These are phyloP conservation scores for Pteronura brasiliensis DNA, from an alignment of 2,113 vertebrate species.

Conservation along the genomic window DNA sequence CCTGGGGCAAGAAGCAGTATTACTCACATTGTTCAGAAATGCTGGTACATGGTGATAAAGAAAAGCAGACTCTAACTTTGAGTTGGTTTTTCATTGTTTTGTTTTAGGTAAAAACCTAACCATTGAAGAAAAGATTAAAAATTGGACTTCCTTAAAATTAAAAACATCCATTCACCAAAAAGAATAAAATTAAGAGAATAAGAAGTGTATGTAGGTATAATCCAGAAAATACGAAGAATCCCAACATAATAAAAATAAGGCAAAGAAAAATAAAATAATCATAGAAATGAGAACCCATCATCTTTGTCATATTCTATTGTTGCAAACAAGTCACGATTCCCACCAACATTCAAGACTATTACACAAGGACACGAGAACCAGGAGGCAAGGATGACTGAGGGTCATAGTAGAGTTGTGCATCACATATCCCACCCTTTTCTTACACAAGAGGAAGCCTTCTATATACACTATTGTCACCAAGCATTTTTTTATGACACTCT, in stretches of 20 bases:
- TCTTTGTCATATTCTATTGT: background rate
- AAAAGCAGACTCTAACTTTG: background rate
- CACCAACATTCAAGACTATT: background rate
- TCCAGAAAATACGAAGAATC: background rate
- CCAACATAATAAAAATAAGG: background rate
- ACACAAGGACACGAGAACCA: background rate
- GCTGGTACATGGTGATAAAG: background rate
- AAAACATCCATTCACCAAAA: background rate
- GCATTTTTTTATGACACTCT: background rate
- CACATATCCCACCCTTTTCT: background rate
- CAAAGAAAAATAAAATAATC: background rate
- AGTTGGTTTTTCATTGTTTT: background rate
- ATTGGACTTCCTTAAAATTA: background rate
- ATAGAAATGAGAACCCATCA: background rate
- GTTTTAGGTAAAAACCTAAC: background rate
- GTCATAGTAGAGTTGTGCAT: background rate
- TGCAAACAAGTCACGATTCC: background rate
- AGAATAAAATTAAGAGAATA: background rate
- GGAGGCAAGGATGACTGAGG: background rate
- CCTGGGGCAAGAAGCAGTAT: accelerated
- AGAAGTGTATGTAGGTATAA: background rate
- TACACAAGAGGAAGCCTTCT: background rate
- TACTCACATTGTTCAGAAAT: background rate
- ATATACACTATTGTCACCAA: background rate
- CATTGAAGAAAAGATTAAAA: background rate